phyloP scores from a whole-genome alignment of 1,140 invertebrate genomes.

The Thalassaphorura encarpata region DNA sequence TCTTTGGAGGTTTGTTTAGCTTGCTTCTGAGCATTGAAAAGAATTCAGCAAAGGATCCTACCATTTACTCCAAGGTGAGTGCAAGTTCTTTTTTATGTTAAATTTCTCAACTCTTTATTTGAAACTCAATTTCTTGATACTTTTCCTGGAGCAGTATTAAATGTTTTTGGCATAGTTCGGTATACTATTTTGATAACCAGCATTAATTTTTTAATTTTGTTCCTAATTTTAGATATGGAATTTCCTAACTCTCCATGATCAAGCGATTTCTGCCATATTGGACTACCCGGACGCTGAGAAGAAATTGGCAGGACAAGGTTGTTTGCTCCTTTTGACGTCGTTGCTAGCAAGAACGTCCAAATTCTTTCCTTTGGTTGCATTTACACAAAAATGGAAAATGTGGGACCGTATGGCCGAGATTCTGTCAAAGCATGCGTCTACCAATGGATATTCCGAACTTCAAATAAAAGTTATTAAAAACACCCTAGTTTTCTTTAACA shows the following conservation, averaged over 20 bases:
- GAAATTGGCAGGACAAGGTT: background rate
- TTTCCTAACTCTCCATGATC: constrained; percentile 15
- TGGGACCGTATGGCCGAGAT: constrained; percentile 13
- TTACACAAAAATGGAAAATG: constrained; percentile 1
- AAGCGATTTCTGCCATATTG: background rate
- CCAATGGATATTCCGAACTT: background rate
- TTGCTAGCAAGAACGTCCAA: constrained; percentile 16
- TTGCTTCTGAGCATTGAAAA: constrained; percentile 18
- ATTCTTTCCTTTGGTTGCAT: constrained; percentile 1
- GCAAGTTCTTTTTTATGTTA: background rate
- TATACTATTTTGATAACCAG: background rate
- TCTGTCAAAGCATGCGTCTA: constrained; percentile 5
- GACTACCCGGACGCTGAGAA: background rate
- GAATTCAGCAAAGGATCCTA: constrained; percentile 10
- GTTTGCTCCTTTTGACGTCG: constrained; percentile 14
- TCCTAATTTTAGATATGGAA: constrained; percentile 25
- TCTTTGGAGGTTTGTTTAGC: no score
- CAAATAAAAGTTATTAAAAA: constrained; percentile 1
- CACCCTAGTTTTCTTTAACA: constrained; percentile 12
- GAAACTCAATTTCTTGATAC: no score
- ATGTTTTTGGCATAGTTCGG: background rate
- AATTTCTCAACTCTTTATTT: no score
- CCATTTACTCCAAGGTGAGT: constrained; percentile 10
- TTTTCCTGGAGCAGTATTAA: background rate
- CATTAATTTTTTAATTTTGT: constrained; percentile 1